Conservation (phyloP, 2,888 invertebrate genomes). For the Anorthoa munda region DNA sequence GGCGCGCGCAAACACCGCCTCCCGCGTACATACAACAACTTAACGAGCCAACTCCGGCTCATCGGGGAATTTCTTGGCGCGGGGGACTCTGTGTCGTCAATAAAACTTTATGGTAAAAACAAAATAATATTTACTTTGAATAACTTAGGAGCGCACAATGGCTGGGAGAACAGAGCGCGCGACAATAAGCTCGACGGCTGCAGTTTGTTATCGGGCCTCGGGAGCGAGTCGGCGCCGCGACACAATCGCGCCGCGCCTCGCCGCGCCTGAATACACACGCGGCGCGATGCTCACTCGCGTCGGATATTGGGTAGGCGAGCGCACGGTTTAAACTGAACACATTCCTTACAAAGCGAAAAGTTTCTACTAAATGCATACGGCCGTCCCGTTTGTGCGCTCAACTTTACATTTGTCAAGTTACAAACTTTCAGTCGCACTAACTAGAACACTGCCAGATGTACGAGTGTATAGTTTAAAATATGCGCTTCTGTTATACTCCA, state of each 20-base stretch:
- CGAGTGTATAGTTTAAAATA: constrained; percentile 47
- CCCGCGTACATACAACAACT: constrained; percentile 76
- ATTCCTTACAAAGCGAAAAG: constrained; percentile 86
- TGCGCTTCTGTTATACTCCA: constrained; percentile 31
- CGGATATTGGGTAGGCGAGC: constrained; percentile 85
- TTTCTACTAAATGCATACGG: constrained; percentile 87
- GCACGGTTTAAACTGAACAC: constrained; percentile 82
- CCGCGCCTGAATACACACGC: constrained; percentile 80
- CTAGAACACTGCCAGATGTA: constrained; percentile 68
- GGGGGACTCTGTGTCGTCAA: constrained; percentile 74
- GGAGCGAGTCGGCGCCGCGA: constrained; percentile 62
- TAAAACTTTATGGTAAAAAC: constrained; percentile 75
- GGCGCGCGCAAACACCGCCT: constrained; percentile 81
- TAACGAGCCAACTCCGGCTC: constrained; percentile 84
- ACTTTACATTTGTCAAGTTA: constrained; percentile 83
- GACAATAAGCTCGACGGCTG: constrained; percentile 74
- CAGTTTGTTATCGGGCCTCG: constrained; percentile 77
- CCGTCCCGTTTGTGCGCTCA: constrained; percentile 79
- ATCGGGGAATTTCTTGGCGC: constrained; percentile 77
- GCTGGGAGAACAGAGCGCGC: constrained; percentile 64
- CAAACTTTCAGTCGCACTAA: constrained; percentile 75
- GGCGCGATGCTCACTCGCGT: constrained; percentile 76
- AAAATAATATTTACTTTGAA: constrained; percentile 77
- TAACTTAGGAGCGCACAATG: constrained; percentile 67
- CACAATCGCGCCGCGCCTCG: constrained; percentile 73